A percentile compares a stretch with the other conserved stretches of the same genome.
phyloP scores from a whole-genome alignment of 2,797 vertebrate genomes.

The Holocentrus rufus region DNA sequence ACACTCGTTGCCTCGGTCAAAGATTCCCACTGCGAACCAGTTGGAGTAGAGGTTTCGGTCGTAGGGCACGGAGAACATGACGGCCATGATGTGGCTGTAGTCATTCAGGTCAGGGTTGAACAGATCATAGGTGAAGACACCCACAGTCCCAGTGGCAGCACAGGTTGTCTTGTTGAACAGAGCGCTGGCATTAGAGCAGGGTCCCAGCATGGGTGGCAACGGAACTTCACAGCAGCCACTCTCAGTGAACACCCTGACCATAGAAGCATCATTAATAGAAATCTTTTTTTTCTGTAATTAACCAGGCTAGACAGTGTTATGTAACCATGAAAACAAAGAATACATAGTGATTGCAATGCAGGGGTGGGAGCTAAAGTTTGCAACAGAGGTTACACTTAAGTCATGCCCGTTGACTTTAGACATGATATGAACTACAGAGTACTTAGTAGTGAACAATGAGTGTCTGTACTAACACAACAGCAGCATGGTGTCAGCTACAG shows the following conservation, averaged over 20 bases:
- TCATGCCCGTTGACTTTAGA: too few species aligned
- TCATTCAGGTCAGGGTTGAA: constrained; percentile 54
- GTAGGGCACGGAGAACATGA: constrained; percentile 76
- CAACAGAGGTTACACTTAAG: too few species aligned
- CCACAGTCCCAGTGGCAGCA: constrained; percentile 59
- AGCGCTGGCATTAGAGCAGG: constrained; percentile 41
- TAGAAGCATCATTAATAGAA: not conserved
- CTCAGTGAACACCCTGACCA: constrained; percentile 64
- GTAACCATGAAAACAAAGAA: too few species aligned
- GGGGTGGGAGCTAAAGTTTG: too few species aligned
- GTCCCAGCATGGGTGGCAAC: constrained; percentile 57
- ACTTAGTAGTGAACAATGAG: too few species aligned
- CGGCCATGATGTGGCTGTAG: constrained; percentile 61
- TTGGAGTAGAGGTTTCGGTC: constrained; percentile 71
- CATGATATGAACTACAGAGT: too few species aligned
- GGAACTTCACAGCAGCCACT: constrained; percentile 68
- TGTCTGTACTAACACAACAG: too few species aligned
- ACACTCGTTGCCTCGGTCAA: constrained; percentile 53
- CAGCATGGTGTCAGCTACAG: too few species aligned
- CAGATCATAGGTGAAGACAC: constrained; percentile 74
- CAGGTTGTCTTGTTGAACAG: constrained; percentile 65
- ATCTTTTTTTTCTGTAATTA: too few species aligned
- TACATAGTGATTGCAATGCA: too few species aligned
- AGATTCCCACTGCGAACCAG: constrained; percentile 73
- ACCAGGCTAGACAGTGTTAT: too few species aligned